Evolutionary conservation across 2,888 invertebrate species (phyloP), one percentile per base, ranked within the genome.

Genomic region (Chesias legatella): DNA sequence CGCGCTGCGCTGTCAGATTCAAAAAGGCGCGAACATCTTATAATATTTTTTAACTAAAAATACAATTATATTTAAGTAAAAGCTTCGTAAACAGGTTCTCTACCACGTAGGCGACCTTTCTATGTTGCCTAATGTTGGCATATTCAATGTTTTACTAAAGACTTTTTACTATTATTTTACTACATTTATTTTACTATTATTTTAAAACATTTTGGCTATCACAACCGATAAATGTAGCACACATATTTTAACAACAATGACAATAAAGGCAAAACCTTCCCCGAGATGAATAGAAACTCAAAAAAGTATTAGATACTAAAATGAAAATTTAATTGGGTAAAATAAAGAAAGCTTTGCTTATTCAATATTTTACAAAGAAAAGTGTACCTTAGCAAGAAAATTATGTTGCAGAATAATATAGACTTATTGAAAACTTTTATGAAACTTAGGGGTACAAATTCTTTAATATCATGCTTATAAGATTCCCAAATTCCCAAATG

Each of bases 1-100:
- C 73, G 71, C 73, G 63, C 59, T 63, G 71, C 75, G 60, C 81
- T 85, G 88, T 86, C 88, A 86, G 67, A 77, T 80, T 75, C 60
- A 77, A 81, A 84, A 82, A 79, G 78, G 84, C 83, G 86, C 84
- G 86, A 72, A 65, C 60, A 60, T 58, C 42, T 58, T 55, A 53
- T 33, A 64, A 54, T 59, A 58, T 60, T 68, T 66, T 58, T 40
- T 51, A 41, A 44, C 31, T 43, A 48, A 32, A 43, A 48, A 29
- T 7, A 26, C 23, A 33, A 33, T 52, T 33, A 20, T 48, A 47
- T 42, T 43, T 32, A 36, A 13, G 20, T 44, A 37, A 43, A 37
- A 53, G 35, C 31, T 55, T 52, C 39, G 17, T 44, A 51, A 56
- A 55, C 51, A 29, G 35, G 32, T 52, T 33, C 33, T 34, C 10